phyloP scores from a whole-genome alignment of 2,113 vertebrate genomes.

The Pseudolaguvia tuberculata region DNA sequence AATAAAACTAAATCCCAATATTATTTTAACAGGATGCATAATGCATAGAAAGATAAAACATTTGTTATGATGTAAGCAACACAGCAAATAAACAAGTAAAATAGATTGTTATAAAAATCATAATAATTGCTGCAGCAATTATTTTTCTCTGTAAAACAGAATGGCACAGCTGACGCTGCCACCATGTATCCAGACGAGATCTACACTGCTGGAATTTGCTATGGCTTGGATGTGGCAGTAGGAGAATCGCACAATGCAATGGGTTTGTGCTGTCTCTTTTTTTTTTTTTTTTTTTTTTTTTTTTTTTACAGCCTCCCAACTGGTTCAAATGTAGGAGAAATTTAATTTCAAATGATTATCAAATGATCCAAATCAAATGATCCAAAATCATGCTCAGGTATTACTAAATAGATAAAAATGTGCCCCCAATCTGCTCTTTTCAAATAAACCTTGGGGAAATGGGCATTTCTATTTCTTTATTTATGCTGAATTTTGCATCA shows the following conservation, averaged over 20 bases:
- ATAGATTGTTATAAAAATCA: too few species aligned
- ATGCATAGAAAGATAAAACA: too few species aligned
- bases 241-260: slow-evolving; percentile 70
- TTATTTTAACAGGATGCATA: too few species aligned
- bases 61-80: too few species aligned
- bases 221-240: slow-evolving; percentile 69
- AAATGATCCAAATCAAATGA: too few species aligned
- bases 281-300: too few species aligned
- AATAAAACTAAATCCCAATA: too few species aligned
- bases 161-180: slow-evolving; percentile 71
- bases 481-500: background rate
- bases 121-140: background rate
- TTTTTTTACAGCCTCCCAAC: background rate
- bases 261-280: slow-evolving; percentile 52
- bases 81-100: too few species aligned
- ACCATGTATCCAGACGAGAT: slow-evolving; percentile 71
- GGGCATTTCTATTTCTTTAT: background rate
- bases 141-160: slow-evolving; percentile 50
- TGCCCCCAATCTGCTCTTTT: background rate
- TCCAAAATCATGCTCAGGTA: background rate
- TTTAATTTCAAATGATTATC: background rate
- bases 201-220: slow-evolving; percentile 70
- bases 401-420: background rate
- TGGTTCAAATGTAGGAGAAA: background rate
- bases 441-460: too few species aligned